Evolutionary conservation across 1,140 invertebrate species (phyloP), one percentile per base, ranked within the genome.

Genomic region (Asobara japonica): DNA sequence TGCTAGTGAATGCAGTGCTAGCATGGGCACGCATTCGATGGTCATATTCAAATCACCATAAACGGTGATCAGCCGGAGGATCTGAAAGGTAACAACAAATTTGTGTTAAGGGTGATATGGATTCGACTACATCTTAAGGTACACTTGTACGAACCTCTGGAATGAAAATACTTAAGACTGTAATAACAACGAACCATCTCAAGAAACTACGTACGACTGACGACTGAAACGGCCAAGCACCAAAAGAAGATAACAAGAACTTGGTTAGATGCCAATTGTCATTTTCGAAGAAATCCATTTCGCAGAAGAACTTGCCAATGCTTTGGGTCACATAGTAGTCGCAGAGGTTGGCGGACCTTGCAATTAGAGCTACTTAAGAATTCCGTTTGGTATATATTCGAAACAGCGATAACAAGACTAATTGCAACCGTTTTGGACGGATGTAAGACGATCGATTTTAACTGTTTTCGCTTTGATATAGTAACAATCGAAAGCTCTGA

Each of bases 191-290:
- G 6, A 65, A 0, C 64, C 16, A 20, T 22, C 36, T 71, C 1
- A 65, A 3, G 13, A 65, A 6, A n/a, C 4, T 45, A 30, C 61
- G 38, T 5, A 51, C 18, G 4, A 2, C 3, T 20, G 30, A 31
- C 1, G 31, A 11, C 31, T 71, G 69, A 36, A 65, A 71, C 8
- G 69, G 69, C 69, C 69, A 71, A 22, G 62, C 69, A 56, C 69
- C 69, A 61, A 71, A 71, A 25, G 22, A 71, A 29, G 61, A 71
- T 22, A 65, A 18, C 27, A 71, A 27, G 30, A 71, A 33, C 31
- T 65, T 71, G 4, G 62, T 71, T 2, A 71, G 27, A n/a, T 27
- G 27, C 69, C 69, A 71, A 64, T 71, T 65, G 0, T 25, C 11
- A 25, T 65, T 71, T 11, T 56, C n/a, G 22, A 71, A 71, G 29